phyloP scores from a whole-genome alignment of 92 coral and sea anemone species.

The Phenganax subtilis region DNA sequence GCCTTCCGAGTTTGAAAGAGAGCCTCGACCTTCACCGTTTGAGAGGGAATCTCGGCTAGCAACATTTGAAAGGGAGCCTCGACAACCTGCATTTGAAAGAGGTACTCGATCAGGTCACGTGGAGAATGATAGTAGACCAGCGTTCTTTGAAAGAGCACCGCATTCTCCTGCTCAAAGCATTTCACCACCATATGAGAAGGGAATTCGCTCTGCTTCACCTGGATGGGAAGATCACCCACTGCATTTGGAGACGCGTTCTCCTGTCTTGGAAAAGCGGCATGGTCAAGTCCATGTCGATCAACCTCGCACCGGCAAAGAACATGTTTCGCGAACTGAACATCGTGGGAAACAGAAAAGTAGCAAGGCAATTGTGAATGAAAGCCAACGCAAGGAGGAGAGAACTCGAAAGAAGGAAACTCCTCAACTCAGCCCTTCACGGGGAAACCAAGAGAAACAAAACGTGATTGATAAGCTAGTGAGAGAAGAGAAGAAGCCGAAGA shows the following conservation, averaged over 20 bases:
- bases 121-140: constrained; percentile 2
- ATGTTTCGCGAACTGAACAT: not conserved
- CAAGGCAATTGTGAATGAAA: constrained; percentile 36
- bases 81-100: constrained; percentile 5
- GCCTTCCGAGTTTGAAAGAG: not conserved
- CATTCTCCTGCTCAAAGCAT: constrained; percentile 4
- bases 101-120: not conserved
- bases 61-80: not conserved
- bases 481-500: constrained; percentile 10
- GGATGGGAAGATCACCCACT: not conserved
- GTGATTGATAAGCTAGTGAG: constrained; percentile 6
- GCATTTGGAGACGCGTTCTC: not conserved
- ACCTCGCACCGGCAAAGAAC: constrained; percentile 22
- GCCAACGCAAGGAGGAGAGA: constrained; percentile 6
- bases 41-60: constrained; percentile 11
- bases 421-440: not conserved
- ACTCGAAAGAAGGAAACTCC: not conserved
- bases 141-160: not conserved
- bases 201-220: not conserved
- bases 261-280: constrained; percentile 10
- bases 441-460: not conserved
- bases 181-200: constrained; percentile 12
- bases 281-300: constrained; percentile 10
- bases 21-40: not conserved
- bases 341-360: constrained; percentile 42